Conservation (phyloP, 2,888 invertebrate species). For the Didymodactylos carnosus region DNA sequence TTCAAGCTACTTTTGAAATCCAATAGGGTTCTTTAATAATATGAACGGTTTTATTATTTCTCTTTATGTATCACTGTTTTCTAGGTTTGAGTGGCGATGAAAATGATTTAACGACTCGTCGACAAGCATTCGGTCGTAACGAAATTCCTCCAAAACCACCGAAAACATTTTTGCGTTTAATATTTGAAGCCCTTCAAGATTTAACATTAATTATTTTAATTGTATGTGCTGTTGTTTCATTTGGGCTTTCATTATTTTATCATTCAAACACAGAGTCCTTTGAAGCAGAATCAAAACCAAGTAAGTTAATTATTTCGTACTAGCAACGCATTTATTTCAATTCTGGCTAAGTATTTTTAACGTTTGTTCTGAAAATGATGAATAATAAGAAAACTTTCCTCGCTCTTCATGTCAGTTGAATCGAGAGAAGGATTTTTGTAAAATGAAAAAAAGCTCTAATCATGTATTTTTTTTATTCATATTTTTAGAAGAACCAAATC, state of each 20-base stretch:
- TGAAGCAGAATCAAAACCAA: neutral
- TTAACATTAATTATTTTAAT: conserved; percentile 87
- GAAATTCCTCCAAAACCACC: conserved; percentile 91
- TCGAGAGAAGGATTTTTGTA: no score
- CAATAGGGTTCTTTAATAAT: no score
- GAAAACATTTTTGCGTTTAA: conserved; percentile 84
- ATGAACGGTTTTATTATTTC: no score
- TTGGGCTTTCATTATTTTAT: conserved; percentile 54
- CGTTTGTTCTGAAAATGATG: no score
- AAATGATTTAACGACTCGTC: neutral
- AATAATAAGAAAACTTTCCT: no score
- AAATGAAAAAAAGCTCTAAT: neutral
- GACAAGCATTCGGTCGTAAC: conserved; percentile 52
- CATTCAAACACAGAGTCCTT: conserved; percentile 18
- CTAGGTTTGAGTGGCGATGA: neutral
- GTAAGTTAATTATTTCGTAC: neutral
- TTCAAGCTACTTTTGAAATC: no score
- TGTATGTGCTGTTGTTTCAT: conserved; percentile 69
- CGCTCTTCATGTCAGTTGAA: no score
- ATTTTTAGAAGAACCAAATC: conserved; percentile 1
- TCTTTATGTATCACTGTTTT: no score
- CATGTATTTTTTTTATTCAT: no score
- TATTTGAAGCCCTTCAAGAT: conserved; percentile 94
- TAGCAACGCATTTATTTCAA: no score
- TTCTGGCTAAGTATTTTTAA: no score